Conservation (phyloP, 2,113 vertebrate species). For the Lota lota region DNA sequence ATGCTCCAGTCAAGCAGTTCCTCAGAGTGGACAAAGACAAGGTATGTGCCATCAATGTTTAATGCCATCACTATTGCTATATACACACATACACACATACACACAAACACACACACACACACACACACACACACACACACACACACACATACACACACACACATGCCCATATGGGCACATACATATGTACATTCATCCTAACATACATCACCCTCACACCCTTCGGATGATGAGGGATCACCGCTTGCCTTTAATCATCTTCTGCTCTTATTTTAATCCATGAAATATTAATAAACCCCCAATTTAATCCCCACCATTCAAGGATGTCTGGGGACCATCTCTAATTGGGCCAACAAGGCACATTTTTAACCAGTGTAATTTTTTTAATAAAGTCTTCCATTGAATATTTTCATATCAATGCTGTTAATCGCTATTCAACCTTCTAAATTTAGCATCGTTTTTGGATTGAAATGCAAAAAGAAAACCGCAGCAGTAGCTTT, state of each 20-base stretch:
- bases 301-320: conserved; percentile 25
- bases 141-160: neutral
- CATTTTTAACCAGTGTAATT: too few relatives aligned
- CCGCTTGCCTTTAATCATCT: conserved; percentile 44
- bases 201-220: conserved; percentile 30
- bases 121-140: neutral
- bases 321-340: neutral
- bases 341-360: neutral
- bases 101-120: neutral
- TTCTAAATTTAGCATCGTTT: too few relatives aligned
- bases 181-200: neutral
- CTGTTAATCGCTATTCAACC: too few relatives aligned
- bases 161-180: conserved; percentile 8
- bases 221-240: conserved; percentile 48
- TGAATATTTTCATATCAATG: too few relatives aligned
- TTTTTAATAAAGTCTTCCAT: too few relatives aligned
- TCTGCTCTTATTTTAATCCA: conserved; percentile 46
- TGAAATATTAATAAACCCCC: conserved; percentile 47
- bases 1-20: conserved; percentile 97
- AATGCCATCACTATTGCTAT: neutral
- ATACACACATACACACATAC: neutral
- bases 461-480: too few relatives aligned
- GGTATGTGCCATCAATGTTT: conserved; percentile 65
- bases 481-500: too few relatives aligned
- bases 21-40: conserved; percentile 98